These are phyloP conservation scores for Thalassophryne amazonica DNA, from an alignment of 2,797 vertebrate genomes.

Conservation along the genomic window DNA sequence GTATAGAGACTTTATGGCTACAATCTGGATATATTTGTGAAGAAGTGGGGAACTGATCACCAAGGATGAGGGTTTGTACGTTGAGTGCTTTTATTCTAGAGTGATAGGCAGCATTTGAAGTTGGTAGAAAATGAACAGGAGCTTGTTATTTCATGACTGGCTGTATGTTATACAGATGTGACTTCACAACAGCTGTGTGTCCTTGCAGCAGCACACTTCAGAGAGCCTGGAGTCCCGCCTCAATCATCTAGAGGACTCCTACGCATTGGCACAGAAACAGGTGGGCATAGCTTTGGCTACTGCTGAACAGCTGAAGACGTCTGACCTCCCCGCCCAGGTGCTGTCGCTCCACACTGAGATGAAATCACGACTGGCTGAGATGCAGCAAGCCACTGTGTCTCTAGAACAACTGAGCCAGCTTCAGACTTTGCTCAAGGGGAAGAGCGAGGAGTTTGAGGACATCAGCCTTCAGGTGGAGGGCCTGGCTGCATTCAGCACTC, in stretches of 20 bases:
- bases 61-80: no score
- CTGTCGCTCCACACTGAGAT: conserved; percentile 63
- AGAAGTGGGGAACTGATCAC: no score
- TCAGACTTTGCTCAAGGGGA: conserved; percentile 33
- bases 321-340: conserved; percentile 65
- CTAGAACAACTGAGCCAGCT: conserved; percentile 59
- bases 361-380: conserved; percentile 60
- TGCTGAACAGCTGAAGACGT: conserved; percentile 61
- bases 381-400: conserved; percentile 64
- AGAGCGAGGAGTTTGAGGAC: conserved; percentile 49
- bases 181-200: conserved; percentile 7
- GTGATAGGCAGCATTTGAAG: no score
- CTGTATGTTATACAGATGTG: no score
- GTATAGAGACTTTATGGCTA: no score
- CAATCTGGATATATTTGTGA: no score
- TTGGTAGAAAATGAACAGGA: no score
- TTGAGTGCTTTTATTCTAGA: no score
- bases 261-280: conserved; percentile 58
- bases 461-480: conserved; percentile 50
- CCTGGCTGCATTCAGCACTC: conserved; percentile 23
- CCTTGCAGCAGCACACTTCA: conserved; percentile 41
- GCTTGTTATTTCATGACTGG: no score
- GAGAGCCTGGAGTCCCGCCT: conserved; percentile 58
- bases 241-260: conserved; percentile 57
- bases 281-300: conserved; percentile 59